Conservation (phyloP, 2,888 invertebrate species). For the Pristionchus arcanus region DNA sequence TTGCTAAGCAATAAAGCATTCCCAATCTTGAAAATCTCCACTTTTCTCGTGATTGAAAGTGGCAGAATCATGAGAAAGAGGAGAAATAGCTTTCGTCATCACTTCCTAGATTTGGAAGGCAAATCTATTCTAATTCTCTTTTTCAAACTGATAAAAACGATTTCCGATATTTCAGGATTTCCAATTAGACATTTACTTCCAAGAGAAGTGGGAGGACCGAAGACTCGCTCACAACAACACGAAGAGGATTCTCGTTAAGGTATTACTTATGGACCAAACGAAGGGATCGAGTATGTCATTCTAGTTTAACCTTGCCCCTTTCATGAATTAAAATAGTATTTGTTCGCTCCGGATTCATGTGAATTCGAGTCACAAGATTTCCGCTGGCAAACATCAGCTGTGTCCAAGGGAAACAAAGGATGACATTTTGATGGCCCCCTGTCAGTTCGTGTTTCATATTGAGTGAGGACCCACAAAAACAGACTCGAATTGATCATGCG, state of each 20-base stretch:
- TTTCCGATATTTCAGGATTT: conserved; percentile 73
- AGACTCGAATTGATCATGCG: conserved; percentile 23
- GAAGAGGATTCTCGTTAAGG: conserved; percentile 75
- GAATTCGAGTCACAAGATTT: neutral
- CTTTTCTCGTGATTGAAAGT: conserved; percentile 13
- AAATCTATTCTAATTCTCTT: neutral
- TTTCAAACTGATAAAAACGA: no score
- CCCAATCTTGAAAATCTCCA: no score
- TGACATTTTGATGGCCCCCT: conserved; percentile 8
- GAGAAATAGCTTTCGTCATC: neutral
- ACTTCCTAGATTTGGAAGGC: neutral
- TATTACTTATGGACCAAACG: neutral
- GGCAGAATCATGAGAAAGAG: neutral
- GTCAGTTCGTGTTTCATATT: conserved; percentile 12
- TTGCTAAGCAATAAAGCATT: neutral
- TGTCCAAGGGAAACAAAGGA: neutral
- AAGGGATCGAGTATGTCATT: neutral
- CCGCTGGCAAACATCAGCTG: conserved; percentile 33
- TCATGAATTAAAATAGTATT: neutral
- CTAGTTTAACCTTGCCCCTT: neutral
- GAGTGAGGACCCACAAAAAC: conserved; percentile 12
- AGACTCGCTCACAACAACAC: conserved; percentile 75
- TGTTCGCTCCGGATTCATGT: neutral
- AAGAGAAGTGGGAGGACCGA: conserved; percentile 76
- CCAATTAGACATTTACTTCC: conserved; percentile 78